These are phyloP conservation scores for Mus minutoides DNA, from an alignment of 2,797 vertebrate species.

Conservation along the genomic window DNA sequence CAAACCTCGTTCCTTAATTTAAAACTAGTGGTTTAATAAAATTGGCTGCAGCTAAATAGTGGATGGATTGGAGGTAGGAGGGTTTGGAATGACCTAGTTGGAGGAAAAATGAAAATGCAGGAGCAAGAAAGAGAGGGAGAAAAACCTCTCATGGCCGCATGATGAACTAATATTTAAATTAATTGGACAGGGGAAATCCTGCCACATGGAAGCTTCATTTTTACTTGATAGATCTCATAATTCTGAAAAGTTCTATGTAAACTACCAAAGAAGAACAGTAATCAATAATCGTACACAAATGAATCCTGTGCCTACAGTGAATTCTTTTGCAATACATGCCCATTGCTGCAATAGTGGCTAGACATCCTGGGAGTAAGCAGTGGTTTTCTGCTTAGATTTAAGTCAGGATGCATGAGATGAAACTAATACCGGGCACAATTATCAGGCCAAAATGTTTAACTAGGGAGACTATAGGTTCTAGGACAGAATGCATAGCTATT, in stretches of 20 bases:
- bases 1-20: not conserved
- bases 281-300: not conserved
- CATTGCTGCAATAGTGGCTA: not conserved
- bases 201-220: too few species aligned
- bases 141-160: not conserved
- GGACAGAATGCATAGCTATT: not conserved
- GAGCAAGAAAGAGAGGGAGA: not conserved
- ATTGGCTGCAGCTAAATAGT: not conserved
- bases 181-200: too few species aligned
- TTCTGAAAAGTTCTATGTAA: not conserved
- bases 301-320: not conserved
- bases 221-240: not conserved
- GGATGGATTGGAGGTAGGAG: not conserved
- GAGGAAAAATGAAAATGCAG: not conserved
- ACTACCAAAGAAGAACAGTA: not conserved
- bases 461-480: not conserved
- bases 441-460: not conserved
- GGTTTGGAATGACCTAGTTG: not conserved
- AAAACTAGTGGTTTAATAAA: not conserved
- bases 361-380: too few species aligned
- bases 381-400: not conserved
- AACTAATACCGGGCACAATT: not conserved
- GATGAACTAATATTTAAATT: too few species aligned
- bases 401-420: not conserved
- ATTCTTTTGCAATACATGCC: not conserved